Evolutionary conservation across 2,113 vertebrate genomes (phyloP).

Genomic region (Arothron firmamentum): DNA sequence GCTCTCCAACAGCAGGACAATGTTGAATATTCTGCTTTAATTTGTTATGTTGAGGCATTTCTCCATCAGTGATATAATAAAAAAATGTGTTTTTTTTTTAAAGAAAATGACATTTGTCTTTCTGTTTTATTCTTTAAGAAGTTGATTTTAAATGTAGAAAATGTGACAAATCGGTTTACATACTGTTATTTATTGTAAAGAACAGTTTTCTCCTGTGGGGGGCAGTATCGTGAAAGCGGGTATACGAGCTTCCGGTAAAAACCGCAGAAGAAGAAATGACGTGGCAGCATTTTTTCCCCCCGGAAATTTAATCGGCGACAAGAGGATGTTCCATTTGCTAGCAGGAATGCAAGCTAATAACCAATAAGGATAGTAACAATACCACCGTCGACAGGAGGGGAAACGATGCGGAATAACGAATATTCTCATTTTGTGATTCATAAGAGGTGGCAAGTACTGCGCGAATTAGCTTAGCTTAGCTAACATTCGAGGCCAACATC

Average conservation of each 20-base stretch:
- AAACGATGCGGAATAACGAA: not conserved
- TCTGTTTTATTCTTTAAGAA: conserved; percentile 29
- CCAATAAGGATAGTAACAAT: conserved; percentile 15
- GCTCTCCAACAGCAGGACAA: not conserved
- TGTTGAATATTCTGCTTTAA: conserved; percentile 58
- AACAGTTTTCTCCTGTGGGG: too few species aligned
- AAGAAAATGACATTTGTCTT: conserved; percentile 1
- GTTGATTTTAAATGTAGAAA: not conserved
- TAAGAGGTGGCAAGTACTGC: not conserved
- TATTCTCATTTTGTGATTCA: not conserved
- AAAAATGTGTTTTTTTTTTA: conserved; percentile 52
- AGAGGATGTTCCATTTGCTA: conserved; percentile 20
- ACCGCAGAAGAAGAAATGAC: not conserved
- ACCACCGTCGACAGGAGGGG: not conserved
- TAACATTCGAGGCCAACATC: conserved; percentile 30
- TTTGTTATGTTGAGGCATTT: conserved; percentile 58
- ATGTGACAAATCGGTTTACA: too few species aligned
- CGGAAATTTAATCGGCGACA: conserved; percentile 47
- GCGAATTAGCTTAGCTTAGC: conserved; percentile 55
- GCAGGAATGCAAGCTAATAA: conserved; percentile 1
- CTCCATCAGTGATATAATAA: conserved; percentile 67
- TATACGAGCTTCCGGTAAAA: not conserved
- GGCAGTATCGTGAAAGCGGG: not conserved
- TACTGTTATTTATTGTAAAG: too few species aligned
- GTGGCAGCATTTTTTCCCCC: conserved; percentile 23